Evolutionary conservation across 2,888 invertebrate species (phyloP).

Genomic region (Melolontha melolontha): DNA sequence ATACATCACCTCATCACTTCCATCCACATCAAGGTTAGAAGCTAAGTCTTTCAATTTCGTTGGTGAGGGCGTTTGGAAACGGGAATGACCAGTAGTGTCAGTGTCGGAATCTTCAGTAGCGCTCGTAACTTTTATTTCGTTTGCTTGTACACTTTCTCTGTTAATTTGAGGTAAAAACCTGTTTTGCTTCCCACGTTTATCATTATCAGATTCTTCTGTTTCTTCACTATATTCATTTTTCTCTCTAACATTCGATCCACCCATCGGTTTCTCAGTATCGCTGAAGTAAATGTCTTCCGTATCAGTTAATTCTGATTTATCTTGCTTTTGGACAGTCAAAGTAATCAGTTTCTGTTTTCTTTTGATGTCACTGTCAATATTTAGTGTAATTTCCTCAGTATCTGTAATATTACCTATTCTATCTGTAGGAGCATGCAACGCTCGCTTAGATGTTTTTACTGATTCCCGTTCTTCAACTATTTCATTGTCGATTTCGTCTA

Average conservation of each 20-base stretch:
- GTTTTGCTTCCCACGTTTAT: slow-evolving; percentile 48
- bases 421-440: background rate
- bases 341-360: slow-evolving; percentile 11
- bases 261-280: slow-evolving; percentile 31
- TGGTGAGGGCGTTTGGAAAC: no score
- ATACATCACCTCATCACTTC: slow-evolving; percentile 65
- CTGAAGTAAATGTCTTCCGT: slow-evolving; percentile 63
- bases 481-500: slow-evolving; percentile 54
- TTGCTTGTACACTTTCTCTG: no score
- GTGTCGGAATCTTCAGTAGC: no score
- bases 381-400: slow-evolving; percentile 45
- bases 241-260: slow-evolving; percentile 35
- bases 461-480: slow-evolving; percentile 52
- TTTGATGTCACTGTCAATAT: slow-evolving; percentile 3
- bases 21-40: slow-evolving; percentile 55
- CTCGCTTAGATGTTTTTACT: slow-evolving; percentile 47
- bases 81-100: no score
- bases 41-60: no score
- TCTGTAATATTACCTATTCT: slow-evolving; percentile 48
- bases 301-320: slow-evolving; percentile 59
- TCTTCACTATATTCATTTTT: slow-evolving; percentile 54
- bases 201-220: slow-evolving; percentile 61
- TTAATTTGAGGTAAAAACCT: no score
- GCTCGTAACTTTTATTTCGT: no score
- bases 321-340: slow-evolving; percentile 1